Evolutionary conservation across 2,797 vertebrate genomes (phyloP), one percentile per base, ranked within the genome.

Genomic region (Dendrocincla fuliginosa): DNA sequence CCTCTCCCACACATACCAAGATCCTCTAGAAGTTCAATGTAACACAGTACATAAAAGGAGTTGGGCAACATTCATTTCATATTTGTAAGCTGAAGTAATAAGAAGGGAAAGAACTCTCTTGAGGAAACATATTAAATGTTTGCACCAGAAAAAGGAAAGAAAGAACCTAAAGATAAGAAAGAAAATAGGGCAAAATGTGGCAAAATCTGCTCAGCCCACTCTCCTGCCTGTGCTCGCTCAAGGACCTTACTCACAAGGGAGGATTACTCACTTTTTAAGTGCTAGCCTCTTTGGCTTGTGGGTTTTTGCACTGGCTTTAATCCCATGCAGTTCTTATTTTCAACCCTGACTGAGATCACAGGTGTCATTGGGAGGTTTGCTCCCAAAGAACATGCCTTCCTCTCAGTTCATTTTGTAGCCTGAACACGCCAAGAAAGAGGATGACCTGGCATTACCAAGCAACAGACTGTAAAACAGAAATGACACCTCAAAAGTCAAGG

Each of bases 1-100:
- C 35, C 90, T 86, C 89, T 93, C 92, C 92, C 67, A 93, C 92
- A 65, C 74, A 89, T 79, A 89, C 70, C 71, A 76, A 89, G 59
- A 79, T 76, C 33, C 52, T 88, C 87, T 92, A 67, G 32, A 89
- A 93, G 81, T 89, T 89, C 63, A 92, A 2, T 76, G 84, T 69
- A 93, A 78, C 50, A 71, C 8, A 4, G 81, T 44, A 41, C 64
- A 42, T 80, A 39, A 23, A 56, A 63, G 39, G 37, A 92, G 70
- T 63, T 70, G 39, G 56, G 74, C 20, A 61, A 69, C 59, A 89
- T 87, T 95, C 68, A 79, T 68, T 90, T 93, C 83, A 92, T 96
- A 88, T 77, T 92, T 96, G 10, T 67, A 70, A 76, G 63, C 4
- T 86, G 74, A 89, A 94, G n/a, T 84, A 90, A 90, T 79, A 94